A percentile compares a stretch with the other conserved stretches of the same genome.
Evolutionary conservation across 2,888 invertebrate species (phyloP).

Genomic region (Ctena decussata): DNA sequence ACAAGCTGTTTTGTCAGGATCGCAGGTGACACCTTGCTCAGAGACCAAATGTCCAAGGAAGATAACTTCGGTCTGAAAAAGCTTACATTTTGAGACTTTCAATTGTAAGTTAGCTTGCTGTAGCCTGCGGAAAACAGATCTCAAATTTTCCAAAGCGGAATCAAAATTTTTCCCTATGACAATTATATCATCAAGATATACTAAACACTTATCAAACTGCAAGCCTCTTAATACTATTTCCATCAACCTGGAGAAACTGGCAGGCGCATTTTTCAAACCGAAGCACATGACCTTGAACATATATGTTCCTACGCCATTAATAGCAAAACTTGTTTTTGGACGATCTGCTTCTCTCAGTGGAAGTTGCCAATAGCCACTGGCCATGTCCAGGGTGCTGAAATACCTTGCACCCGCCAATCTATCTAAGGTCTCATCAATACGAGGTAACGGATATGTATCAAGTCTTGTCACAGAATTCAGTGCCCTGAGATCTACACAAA

Average conservation of each 20-base stretch:
- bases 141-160: background rate
- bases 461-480: background rate
- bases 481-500: background rate
- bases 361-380: background rate
- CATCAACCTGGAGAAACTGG: too few relatives aligned
- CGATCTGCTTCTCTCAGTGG: background rate
- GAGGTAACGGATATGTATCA: background rate
- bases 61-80: slow-evolving; percentile 19
- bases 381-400: background rate
- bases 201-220: too few relatives aligned
- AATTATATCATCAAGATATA: slow-evolving; percentile 26
- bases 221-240: too few relatives aligned
- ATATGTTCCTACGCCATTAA: background rate
- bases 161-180: slow-evolving; percentile 21
- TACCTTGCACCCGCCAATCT: background rate
- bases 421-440: background rate
- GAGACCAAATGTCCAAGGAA: slow-evolving; percentile 19
- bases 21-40: background rate
- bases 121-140: background rate
- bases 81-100: slow-evolving; percentile 18
- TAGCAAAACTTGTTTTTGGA: background rate
- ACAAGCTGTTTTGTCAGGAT: slow-evolving; percentile 15
- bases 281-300: too few relatives aligned
- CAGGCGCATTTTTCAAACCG: too few relatives aligned
- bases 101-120: slow-evolving; percentile 16